phyloP scores from a whole-genome alignment of 1,140 invertebrate genomes.

The Brachionus plicatilis region DNA sequence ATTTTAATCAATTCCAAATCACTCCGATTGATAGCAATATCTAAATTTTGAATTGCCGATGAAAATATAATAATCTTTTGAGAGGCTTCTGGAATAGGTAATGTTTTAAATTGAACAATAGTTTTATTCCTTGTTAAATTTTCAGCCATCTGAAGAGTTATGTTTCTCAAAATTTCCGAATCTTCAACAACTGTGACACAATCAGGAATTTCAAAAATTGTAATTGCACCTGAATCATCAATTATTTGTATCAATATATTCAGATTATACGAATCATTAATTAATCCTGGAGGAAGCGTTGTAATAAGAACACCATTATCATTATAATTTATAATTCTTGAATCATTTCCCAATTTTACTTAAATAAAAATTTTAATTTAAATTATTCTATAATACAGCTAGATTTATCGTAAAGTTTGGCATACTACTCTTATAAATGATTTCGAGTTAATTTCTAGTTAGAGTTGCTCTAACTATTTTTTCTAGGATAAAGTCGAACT shows the following conservation, averaged over 20 bases:
- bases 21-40: not conserved
- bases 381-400: not conserved
- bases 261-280: not conserved
- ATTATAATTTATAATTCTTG: not conserved
- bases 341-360: not conserved
- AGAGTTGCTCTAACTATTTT: too few relatives aligned
- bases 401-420: too few relatives aligned
- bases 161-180: not conserved
- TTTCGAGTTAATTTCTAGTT: too few relatives aligned
- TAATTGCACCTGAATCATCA: not conserved
- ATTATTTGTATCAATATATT: not conserved
- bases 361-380: not conserved
- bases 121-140: not conserved
- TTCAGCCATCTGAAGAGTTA: not conserved
- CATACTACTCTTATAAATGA: too few relatives aligned
- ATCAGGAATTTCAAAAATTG: not conserved
- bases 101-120: not conserved
- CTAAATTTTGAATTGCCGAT: not conserved
- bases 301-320: not conserved
- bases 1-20: not conserved
- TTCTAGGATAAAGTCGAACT: too few relatives aligned
- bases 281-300: not conserved
- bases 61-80: not conserved
- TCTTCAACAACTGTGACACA: not conserved
- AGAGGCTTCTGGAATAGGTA: not conserved